Evolutionary conservation across 2,888 invertebrate species (phyloP), one percentile per base, ranked within the genome.

Genomic region (Lycophotia porphyrea): DNA sequence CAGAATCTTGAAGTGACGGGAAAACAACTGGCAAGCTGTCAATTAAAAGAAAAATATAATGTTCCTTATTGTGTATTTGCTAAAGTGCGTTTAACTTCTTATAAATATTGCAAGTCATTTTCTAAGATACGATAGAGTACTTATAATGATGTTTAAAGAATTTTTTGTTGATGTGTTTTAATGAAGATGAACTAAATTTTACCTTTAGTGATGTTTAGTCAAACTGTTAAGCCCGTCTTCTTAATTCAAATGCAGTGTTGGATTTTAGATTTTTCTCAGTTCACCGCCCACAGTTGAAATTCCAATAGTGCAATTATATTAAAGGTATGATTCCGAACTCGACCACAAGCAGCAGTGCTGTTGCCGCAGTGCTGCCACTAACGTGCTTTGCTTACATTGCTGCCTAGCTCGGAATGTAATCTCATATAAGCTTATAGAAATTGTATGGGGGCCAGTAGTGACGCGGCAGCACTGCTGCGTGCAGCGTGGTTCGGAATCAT

Each of bases 21-120:
- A 74, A 64, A 58, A 65, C 68, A 74, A 69, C 49, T 63, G 42
- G 9, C 13, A 44, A 58, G 24, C 63, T 52, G 79, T 80, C 80
- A 80, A 75, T 67, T 44, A 36, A 69, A 66, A 78, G 34, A 77
- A 36, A 15, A 24, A 52, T n/a, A 47, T 15, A 34, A 15, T 64
- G 58, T 39, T 58, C 34, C 13, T 47, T 49, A 39, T 66, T 66
- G 31, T 52, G 31, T 79, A 27, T 55, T 58, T 69, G 47, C n/a
- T 39, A 27, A 69, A 64, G 70, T 67, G 60, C 27, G 55, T 60
- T 49, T 31, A 34, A 36, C 47, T 49, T 66, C 5, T 58, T n/a
- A n/a, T 31, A 52, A n/a, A 36, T 49, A 64, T 63, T 61, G 78
- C 81, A 82, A 82, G 81, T 81, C 81, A 81, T 68, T 31, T 47